phyloP scores from a whole-genome alignment of 2,888 invertebrate species.

The Protonemura montana region DNA sequence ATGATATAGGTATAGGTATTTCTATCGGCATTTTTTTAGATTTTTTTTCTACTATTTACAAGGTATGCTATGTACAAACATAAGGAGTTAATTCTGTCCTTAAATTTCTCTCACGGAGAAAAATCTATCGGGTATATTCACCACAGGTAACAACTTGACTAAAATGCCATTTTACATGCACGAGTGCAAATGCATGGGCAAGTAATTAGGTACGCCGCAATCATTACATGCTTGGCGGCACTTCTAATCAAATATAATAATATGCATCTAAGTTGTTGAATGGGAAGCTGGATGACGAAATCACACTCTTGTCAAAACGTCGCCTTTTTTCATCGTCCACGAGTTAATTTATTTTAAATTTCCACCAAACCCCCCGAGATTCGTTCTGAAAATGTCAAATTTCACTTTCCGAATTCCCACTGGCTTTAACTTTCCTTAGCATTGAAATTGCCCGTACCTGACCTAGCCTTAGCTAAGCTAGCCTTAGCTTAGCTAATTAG shows the following conservation, averaged over 20 bases:
- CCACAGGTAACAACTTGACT: background rate
- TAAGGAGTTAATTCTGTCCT: background rate
- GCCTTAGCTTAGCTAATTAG: too few species aligned
- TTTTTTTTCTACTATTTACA: background rate
- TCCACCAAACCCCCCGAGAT: background rate
- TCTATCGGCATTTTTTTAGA: background rate
- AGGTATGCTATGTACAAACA: background rate
- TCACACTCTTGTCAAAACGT: background rate
- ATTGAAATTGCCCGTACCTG: background rate
- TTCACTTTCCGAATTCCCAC: too few species aligned
- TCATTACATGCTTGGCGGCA: constrained; percentile 16
- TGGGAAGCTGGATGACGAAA: background rate
- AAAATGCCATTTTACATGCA: background rate
- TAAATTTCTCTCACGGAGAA: background rate
- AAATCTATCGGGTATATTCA: too few species aligned
- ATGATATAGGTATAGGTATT: background rate
- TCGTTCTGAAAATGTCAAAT: background rate
- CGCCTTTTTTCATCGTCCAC: background rate
- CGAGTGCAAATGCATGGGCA: background rate
- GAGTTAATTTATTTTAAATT: background rate
- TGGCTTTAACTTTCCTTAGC: background rate
- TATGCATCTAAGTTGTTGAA: background rate
- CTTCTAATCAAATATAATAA: constrained; percentile 19
- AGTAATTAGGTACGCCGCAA: constrained; percentile 16
- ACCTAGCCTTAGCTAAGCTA: background rate